phyloP scores from a whole-genome alignment of 2,113 vertebrate species.

The Recurvirostra avosetta region DNA sequence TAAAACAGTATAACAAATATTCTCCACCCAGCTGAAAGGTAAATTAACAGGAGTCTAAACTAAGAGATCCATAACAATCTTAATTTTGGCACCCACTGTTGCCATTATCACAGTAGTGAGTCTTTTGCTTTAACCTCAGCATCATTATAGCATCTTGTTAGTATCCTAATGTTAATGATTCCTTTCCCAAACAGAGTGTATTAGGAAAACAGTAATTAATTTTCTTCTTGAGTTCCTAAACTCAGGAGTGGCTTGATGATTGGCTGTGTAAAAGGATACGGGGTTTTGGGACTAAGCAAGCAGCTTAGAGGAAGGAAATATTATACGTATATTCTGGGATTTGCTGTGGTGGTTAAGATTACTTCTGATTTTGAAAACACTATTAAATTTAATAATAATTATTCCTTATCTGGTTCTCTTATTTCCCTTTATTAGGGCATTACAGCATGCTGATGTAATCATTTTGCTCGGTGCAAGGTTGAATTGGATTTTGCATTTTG shows the following conservation, averaged over 20 bases:
- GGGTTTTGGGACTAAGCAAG: background rate
- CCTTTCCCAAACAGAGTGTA: background rate
- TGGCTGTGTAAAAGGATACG: background rate
- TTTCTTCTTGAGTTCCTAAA: background rate
- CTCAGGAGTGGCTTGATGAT: background rate
- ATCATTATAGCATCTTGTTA: background rate
- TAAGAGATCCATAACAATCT: background rate
- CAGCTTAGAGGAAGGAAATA: background rate
- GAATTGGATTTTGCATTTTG: slow-evolving; percentile 98
- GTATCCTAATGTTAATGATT: background rate
- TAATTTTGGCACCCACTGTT: background rate
- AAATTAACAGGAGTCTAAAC: background rate
- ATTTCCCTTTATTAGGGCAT: slow-evolving; percentile 76
- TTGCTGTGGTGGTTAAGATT: background rate
- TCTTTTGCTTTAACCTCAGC: background rate
- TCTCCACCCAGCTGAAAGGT: background rate
- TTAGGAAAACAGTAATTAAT: background rate
- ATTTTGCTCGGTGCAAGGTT: slow-evolving; percentile 91
- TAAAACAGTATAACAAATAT: background rate
- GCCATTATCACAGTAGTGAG: background rate
- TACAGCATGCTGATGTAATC: slow-evolving; percentile 89
- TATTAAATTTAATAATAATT: background rate
- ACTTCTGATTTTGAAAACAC: slow-evolving; percentile 3
- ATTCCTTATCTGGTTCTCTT: background rate
- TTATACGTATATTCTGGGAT: background rate